These are phyloP conservation scores for Tineola bisselliella DNA, from an alignment of 2,888 invertebrate species.

Conservation along the genomic window DNA sequence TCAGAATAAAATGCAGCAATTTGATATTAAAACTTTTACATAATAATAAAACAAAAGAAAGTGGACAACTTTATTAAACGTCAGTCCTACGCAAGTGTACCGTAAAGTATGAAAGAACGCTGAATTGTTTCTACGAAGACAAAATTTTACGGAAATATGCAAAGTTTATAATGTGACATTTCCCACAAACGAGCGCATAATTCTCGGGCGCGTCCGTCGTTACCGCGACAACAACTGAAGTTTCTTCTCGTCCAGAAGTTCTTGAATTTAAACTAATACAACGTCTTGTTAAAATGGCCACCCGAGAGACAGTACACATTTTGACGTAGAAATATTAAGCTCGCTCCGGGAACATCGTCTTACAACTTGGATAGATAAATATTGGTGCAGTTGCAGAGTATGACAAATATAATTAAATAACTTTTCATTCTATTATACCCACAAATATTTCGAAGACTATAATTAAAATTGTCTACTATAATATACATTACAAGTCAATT, in stretches of 20 bases:
- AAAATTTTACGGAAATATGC: constrained; percentile 17
- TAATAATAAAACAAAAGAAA: not conserved
- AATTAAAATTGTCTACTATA: not conserved
- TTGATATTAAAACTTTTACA: not conserved
- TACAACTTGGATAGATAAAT: constrained; percentile 6
- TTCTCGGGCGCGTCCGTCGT: constrained; percentile 16
- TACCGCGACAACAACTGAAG: constrained; percentile 15
- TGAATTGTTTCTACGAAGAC: constrained; percentile 9
- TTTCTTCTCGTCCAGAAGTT: constrained; percentile 17
- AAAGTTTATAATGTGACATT: constrained; percentile 19
- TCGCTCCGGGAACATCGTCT: not conserved
- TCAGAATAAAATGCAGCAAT: not conserved
- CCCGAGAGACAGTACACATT: constrained; percentile 8
- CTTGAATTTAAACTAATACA: constrained; percentile 16
- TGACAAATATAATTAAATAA: not conserved
- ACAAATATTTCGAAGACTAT: not conserved
- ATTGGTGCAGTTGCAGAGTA: not conserved
- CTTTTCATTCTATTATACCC: not conserved
- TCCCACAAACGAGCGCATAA: constrained; percentile 17
- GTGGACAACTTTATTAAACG: not conserved
- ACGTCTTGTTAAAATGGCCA: constrained; percentile 14
- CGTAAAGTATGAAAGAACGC: constrained; percentile 12
- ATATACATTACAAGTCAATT: no score
- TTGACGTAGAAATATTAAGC: constrained; percentile 12
- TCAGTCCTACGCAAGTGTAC: not conserved